Evolutionary conservation across 2,797 vertebrate species (phyloP), one percentile per base, ranked within the genome.

Genomic region (Falco concolor): DNA sequence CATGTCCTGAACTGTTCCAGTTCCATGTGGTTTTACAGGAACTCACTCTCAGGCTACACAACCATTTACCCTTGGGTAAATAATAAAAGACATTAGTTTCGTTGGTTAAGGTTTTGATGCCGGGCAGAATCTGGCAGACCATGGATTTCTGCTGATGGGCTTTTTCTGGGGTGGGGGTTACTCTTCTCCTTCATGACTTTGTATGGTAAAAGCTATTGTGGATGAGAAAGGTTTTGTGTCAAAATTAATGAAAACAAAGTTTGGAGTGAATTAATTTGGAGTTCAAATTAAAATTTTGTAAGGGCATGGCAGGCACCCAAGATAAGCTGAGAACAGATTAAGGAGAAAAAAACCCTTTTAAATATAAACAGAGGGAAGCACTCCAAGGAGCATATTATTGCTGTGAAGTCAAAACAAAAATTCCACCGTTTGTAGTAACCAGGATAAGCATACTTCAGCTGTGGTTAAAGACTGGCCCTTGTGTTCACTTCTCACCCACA

Each of bases 261-360:
- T 89, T 89, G 61, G 77, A 95, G 81, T 10, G 86, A 89, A 94
- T 94, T 85, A 84, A 82, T 78, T 73, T 38, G 36, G 73, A 68
- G 69, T 60, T 83, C 16, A 56, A 75, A 89, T 90, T 81, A 84
- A 95, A 91, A 90, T 91, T 95, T 92, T 69, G 63, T 91, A 53
- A 89, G 53, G 82, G 49, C 53, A 42, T 70, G 95, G 94, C 94
- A 97, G 64, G 45, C 44, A 69, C 73, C 91, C 90, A 93, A 86
- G 68, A 68, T 77, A 94, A 93, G 82, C 89, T 93, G 92, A 94
- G 86, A 94, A 76, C 53, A 83, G 94, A 89, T 96, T 91, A 91
- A 92, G 94, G 83, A 76, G 49, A 42, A 89, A 67, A 76, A 6
- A 38, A 11, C 5, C 10, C 5, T 68, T 84, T 88, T 84, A 95